These are phyloP conservation scores for Scartelaos histophorus DNA, from an alignment of 2,113 vertebrate genomes.

Conservation along the genomic window DNA sequence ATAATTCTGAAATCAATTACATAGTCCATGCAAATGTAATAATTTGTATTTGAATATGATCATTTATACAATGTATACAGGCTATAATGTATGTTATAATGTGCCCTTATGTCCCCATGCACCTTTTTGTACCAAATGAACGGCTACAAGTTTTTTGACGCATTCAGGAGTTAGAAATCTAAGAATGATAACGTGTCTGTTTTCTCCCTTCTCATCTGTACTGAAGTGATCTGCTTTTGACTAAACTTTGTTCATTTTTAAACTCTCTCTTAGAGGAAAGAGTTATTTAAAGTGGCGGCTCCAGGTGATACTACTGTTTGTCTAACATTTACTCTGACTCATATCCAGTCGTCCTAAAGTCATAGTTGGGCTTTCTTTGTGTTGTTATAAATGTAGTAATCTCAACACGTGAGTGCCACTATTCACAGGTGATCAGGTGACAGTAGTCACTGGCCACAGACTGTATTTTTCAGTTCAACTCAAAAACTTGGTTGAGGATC, in stretches of 20 bases:
- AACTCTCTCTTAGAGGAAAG: slow-evolving; percentile 80
- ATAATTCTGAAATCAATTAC: neutral
- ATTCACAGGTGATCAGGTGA: neutral
- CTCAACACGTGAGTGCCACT: neutral
- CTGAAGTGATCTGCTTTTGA: slow-evolving; percentile 31
- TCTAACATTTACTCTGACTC: slow-evolving; percentile 83
- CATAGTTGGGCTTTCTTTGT: slow-evolving; percentile 7
- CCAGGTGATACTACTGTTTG: slow-evolving; percentile 91
- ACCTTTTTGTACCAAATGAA: neutral
- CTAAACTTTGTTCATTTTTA: slow-evolving; percentile 10
- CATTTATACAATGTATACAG: neutral
- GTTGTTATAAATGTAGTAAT: neutral
- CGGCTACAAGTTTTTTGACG: neutral
- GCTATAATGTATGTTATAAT: neutral
- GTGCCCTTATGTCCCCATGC: neutral
- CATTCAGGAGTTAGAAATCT: neutral
- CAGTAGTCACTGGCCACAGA: neutral
- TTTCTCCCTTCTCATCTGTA: slow-evolving; percentile 70
- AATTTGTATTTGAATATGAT: too few relatives aligned
- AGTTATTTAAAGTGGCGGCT: slow-evolving; percentile 82
- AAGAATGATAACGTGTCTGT: slow-evolving; percentile 57
- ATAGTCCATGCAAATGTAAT: too few relatives aligned
- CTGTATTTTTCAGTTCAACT: neutral
- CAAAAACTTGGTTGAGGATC: neutral
- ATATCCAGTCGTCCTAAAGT: slow-evolving; percentile 59